Percentiles rank a stretch among this genome's conserved stretches.
These are phyloP conservation scores for Acanthaster planci DNA, from an alignment of 35 echinoderm and acorn worm genomes.

Conservation along the genomic window DNA sequence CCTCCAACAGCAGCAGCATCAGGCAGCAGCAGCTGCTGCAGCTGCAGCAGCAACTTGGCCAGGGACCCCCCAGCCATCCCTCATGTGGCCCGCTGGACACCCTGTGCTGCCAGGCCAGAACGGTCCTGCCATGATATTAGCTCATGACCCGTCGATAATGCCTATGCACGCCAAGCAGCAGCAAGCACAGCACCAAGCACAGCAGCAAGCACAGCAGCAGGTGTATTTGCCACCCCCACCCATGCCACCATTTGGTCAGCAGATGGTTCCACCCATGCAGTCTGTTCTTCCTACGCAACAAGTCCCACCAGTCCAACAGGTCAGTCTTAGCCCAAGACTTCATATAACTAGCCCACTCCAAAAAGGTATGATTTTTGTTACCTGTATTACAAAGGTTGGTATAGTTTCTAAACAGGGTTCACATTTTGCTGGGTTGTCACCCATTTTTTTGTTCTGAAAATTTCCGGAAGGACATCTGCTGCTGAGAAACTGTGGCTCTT, in stretches of 20 bases:
- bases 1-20: slow-evolving; percentile 18
- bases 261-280: neutral
- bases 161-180: no score
- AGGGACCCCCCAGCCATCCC: neutral
- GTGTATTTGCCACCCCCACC: neutral
- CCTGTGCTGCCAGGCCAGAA: neutral
- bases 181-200: neutral
- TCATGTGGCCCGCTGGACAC: neutral
- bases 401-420: no score
- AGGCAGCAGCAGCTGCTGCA: slow-evolving; percentile 12
- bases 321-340: neutral
- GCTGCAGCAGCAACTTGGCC: slow-evolving; percentile 13
- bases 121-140: neutral
- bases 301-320: slow-evolving; percentile 3
- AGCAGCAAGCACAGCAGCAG: neutral
- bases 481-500: no score
- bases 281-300: neutral
- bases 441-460: no score
- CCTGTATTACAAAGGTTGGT: no score
- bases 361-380: no score
- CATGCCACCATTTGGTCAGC: neutral
- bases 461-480: no score
- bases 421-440: no score
- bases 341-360: no score
- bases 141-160: no score